phyloP scores from a whole-genome alignment of 2,797 vertebrate genomes.

The Hoplostethus atlanticus region DNA sequence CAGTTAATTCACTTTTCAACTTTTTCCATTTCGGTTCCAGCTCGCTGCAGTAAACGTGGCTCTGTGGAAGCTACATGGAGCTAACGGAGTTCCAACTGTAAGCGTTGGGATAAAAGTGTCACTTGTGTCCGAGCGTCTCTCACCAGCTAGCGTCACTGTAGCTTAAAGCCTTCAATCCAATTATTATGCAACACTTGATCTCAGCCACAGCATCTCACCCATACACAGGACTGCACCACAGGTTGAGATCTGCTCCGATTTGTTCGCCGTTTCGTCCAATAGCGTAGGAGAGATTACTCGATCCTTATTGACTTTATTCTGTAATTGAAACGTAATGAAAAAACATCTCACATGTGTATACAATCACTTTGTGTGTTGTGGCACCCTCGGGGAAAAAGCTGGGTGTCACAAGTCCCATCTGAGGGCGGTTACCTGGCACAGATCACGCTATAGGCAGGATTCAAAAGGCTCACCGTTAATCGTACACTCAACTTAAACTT shows the following conservation, averaged over 20 bases:
- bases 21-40: background rate
- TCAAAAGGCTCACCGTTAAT: no score
- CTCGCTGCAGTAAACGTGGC: conserved; percentile 1
- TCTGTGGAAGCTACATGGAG: background rate
- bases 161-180: conserved; percentile 74
- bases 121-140: conserved; percentile 30
- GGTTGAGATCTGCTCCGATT: background rate
- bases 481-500: no score
- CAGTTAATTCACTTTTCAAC: background rate
- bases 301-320: background rate
- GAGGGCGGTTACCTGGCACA: no score
- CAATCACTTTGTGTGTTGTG: background rate
- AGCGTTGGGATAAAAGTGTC: background rate
- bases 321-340: background rate
- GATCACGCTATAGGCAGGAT: no score
- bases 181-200: conserved; percentile 63
- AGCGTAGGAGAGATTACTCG: background rate
- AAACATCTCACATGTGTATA: background rate
- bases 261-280: background rate
- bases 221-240: background rate
- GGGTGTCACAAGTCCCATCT: no score
- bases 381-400: no score
- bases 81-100: background rate
- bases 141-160: conserved; percentile 29
- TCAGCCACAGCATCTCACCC: conserved; percentile 11